Conservation (phyloP, 2,113 vertebrate genomes). For the Zapornia atra region DNA sequence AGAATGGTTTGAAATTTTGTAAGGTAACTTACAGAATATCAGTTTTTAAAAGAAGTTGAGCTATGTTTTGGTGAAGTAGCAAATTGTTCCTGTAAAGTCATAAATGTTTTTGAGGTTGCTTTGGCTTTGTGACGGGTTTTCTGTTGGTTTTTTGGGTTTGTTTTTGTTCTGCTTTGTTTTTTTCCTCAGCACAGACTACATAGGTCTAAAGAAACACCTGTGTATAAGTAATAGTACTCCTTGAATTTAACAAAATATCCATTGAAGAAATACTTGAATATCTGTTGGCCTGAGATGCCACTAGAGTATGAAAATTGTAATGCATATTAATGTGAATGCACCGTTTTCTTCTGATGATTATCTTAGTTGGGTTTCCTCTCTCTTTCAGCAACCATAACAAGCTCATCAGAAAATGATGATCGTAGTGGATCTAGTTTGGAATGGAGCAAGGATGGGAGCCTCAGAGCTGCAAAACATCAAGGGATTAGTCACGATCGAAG, state of each 20-base stretch:
- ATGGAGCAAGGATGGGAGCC: slow-evolving; percentile 93
- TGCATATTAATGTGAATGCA: background rate
- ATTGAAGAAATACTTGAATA: slow-evolving; percentile 23
- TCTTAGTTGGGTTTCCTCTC: background rate
- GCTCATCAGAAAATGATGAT: slow-evolving; percentile 98
- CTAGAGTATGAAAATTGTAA: background rate
- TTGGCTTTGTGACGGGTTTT: too few species aligned
- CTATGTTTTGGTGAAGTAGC: background rate
- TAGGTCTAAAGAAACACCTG: background rate
- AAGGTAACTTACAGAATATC: background rate
- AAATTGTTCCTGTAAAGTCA: background rate
- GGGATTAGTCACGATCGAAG: slow-evolving; percentile 83
- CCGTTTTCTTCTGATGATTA: background rate
- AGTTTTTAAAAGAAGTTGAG: background rate
- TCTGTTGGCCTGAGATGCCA: background rate
- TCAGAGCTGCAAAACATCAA: slow-evolving; percentile 85
- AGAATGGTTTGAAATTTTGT: background rate
- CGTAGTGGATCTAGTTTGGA: slow-evolving; percentile 97
- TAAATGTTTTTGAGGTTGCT: background rate
- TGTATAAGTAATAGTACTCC: slow-evolving; percentile 29
- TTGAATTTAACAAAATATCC: slow-evolving; percentile 19
- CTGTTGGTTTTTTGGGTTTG: too few species aligned
- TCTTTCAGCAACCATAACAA: slow-evolving; percentile 92
- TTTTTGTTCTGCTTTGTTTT: background rate
- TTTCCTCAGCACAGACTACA: background rate